Conservation (phyloP, 1,140 invertebrate species). For the Idris sp. region DNA sequence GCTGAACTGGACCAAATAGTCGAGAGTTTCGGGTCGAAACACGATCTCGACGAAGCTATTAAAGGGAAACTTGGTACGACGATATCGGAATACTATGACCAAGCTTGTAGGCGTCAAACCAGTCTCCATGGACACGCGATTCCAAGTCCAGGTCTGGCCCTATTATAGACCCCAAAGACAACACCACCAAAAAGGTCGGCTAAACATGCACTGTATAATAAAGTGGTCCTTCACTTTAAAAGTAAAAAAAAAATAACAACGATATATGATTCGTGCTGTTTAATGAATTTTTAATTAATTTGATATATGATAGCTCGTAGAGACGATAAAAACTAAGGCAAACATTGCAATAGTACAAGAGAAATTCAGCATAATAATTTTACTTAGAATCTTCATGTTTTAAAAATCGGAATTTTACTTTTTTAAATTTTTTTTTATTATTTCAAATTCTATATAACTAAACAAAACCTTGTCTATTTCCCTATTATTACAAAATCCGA, state of each 20-base stretch:
- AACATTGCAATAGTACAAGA: too few species aligned
- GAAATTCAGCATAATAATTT: too few species aligned
- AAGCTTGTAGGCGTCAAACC: constrained; percentile 59
- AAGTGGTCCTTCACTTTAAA: constrained; percentile 47
- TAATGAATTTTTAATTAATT: constrained; percentile 61
- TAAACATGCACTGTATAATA: constrained; percentile 54
- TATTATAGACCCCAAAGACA: constrained; percentile 58
- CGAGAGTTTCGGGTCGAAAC: too few species aligned
- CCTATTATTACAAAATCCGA: too few species aligned
- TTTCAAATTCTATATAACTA: too few species aligned
- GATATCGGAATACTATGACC: constrained; percentile 40
- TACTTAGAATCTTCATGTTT: too few species aligned
- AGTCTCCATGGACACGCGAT: constrained; percentile 51
- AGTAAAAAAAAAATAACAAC: constrained; percentile 37
- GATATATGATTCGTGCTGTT: constrained; percentile 54
- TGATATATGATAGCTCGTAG: constrained; percentile 36
- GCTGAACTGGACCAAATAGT: too few species aligned
- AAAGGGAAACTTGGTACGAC: constrained; percentile 56
- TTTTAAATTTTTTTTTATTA: too few species aligned
- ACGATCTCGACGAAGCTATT: constrained; percentile 47
- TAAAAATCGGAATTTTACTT: too few species aligned
- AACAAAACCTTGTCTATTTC: too few species aligned
- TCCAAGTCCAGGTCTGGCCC: constrained; percentile 49
- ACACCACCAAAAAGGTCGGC: constrained; percentile 50
- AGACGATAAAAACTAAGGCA: constrained; percentile 17